Base-by-base conservation (phyloP, 1,140 invertebrate species). In the Oncopeltus fasciatus region DNA sequence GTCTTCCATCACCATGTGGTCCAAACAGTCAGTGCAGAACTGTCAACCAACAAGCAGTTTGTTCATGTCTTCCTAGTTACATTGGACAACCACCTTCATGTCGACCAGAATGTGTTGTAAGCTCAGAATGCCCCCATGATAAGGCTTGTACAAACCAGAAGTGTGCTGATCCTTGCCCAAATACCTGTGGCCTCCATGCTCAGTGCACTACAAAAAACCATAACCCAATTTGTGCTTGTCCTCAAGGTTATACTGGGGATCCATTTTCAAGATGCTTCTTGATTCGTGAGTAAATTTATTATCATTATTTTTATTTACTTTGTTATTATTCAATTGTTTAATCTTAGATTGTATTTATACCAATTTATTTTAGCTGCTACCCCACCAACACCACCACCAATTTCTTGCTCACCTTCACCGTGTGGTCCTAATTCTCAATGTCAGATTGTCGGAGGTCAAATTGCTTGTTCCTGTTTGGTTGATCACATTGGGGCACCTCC, bases 1-100 rank as follows among this genome's bases (percentile, higher is more conserved):
- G 85, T 68, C 75, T 78, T 67, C 83, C 83, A 57, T 83, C 82
- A 14, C 85, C 84, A 3, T 88, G 86, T 72, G 86, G 86, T 57
- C 79, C 81, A 33, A 88, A 88, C 68, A 81, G 80, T 63, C 73
- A 78, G 67, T 86, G 83, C 66, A 73, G 75, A 59, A 75, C 75
- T 28, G 65, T 76, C 1, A 76, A 74, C 59, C 74, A 72, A 24
- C 75, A 76, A 67, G 74, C 75, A 5, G 75, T 77, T 8, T 84
- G 82, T 65, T 76, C 77, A 29, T 84, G 82, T 66, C 70, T 76
- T n/a, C 74, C 75, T 11, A 76, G 74, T 60, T 81, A 77, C 62
- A 70, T 78, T 26, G 80, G 80, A 21, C 73, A 67, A 62, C 80
- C 80, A 63, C 80, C 78, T 27, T 69, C 70, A 33, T 79, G 78